Percentiles rank a stretch among this genome's conserved stretches.
Conservation (phyloP, 2,797 vertebrate genomes). For the Spea hammondii region DNA sequence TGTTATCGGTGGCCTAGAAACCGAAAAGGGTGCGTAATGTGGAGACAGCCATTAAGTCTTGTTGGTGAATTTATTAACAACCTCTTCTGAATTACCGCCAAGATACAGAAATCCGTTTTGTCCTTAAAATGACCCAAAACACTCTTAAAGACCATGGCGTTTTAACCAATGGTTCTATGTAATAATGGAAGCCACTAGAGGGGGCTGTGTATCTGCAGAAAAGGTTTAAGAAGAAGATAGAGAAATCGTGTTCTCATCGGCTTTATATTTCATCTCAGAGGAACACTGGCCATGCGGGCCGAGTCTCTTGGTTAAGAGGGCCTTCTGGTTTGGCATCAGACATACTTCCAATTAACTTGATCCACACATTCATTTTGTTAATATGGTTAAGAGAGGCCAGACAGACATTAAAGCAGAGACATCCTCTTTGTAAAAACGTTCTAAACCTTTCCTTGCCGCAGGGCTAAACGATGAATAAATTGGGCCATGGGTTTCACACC, state of each 20-base stretch:
- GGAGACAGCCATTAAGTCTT: too few relatives aligned
- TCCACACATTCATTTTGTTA: neutral
- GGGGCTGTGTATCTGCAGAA: too few relatives aligned
- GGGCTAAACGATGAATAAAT: neutral
- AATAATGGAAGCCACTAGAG: too few relatives aligned
- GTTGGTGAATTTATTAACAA: too few relatives aligned
- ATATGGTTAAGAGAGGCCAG: neutral
- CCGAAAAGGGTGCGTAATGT: too few relatives aligned
- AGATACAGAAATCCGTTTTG: too few relatives aligned
- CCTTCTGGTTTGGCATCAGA: neutral
- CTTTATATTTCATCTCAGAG: neutral
- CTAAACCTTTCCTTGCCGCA: neutral
- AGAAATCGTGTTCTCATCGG: neutral
- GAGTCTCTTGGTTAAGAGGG: neutral
- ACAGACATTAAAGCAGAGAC: slow-evolving; percentile 6
- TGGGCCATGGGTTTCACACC: neutral
- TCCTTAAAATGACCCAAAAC: too few relatives aligned
- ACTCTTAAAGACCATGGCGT: too few relatives aligned
- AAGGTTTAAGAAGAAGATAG: too few relatives aligned
- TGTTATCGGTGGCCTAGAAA: too few relatives aligned
- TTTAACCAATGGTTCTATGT: too few relatives aligned
- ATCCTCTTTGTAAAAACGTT: neutral
- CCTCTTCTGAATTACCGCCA: too few relatives aligned
- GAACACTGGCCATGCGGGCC: neutral
- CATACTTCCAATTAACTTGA: neutral